phyloP scores from a whole-genome alignment of 2,113 vertebrate species.

The Otus sunia region DNA sequence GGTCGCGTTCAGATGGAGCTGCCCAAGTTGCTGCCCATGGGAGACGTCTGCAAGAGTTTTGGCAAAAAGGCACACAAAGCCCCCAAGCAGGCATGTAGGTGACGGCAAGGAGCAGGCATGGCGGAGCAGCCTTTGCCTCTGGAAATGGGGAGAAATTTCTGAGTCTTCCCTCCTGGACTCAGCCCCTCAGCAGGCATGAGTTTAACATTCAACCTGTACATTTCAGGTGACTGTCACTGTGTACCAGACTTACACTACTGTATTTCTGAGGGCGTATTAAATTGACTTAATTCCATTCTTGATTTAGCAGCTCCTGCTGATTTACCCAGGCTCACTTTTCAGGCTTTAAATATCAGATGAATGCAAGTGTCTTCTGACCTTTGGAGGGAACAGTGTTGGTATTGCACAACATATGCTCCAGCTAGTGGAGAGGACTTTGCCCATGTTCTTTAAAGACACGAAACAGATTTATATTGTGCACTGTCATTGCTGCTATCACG shows the following conservation, averaged over 20 bases:
- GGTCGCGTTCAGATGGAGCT: fast-evolving
- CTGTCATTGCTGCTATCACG: not conserved
- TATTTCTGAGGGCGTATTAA: not conserved
- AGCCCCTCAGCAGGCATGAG: not conserved
- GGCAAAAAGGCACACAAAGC: fast-evolving
- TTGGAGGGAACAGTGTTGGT: not conserved
- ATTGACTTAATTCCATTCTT: not conserved
- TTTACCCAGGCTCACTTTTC: not conserved
- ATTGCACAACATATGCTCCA: not conserved
- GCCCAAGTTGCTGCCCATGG: not conserved
- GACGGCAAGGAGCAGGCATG: not conserved
- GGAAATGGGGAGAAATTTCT: not conserved
- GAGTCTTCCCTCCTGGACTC: too few relatives aligned
- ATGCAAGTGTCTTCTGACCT: not conserved
- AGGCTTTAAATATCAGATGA: not conserved
- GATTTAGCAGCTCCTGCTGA: not conserved
- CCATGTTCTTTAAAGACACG: not conserved
- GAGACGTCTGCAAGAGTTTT: not conserved
- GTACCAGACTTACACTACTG: not conserved
- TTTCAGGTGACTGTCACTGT: not conserved
- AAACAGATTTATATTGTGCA: not conserved
- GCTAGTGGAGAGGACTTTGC: not conserved
- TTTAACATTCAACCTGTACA: not conserved
- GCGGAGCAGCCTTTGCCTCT: not conserved
- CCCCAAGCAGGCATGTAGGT: fast-evolving